Evolutionary conservation across 2,888 invertebrate species (phyloP), one percentile per base, ranked within the genome.

Genomic region (Merodon equestris): DNA sequence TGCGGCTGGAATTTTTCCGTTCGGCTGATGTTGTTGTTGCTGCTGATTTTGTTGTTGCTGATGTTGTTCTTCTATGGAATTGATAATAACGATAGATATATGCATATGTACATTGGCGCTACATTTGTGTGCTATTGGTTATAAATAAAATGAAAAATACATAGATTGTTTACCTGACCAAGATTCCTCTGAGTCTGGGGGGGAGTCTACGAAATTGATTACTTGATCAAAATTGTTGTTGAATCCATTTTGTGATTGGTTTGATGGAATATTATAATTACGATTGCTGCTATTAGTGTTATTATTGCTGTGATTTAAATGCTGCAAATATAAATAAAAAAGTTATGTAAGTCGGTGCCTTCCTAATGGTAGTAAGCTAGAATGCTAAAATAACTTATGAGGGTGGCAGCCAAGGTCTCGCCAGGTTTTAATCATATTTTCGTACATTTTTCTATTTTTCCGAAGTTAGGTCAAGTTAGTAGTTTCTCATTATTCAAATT

Each of bases 191-290:
- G 89, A 89, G 82, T 88, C 88, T 10, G 89, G 89, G 79, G 89
- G 89, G 81, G 89, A 89, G 64, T 89, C 89, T 82, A 88, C 88
- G 84, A 89, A 88, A 83, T 87, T 88, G 67, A 89, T 88, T 75
- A 88, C 88, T 84, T 88, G 87, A 82, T 88, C 87, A 85, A 87
- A 89, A 84, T 88, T 87, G 58, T 83, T 82, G 72, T 79, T 79
- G 57, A 75, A 81, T 82, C 77, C 56, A 71, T 82, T 73, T 66
- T 74, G 72, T 81, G 77, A 73, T 68, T 71, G 74, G 56, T 67
- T 81, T 50, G 74, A 61, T 77, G 85, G 87, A 61, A 84, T 86
- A 44, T 61, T 87, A 51, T 66, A 61, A 40, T 66, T 71, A 47
- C 70, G 83, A 1, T 87, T 86, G 51, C 86, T 89, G 40, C 84